A percentile compares a stretch with the other conserved stretches of the same genome.
These are phyloP conservation scores for Linepithema humile DNA, from an alignment of 1,140 invertebrate species.

Conservation along the genomic window DNA sequence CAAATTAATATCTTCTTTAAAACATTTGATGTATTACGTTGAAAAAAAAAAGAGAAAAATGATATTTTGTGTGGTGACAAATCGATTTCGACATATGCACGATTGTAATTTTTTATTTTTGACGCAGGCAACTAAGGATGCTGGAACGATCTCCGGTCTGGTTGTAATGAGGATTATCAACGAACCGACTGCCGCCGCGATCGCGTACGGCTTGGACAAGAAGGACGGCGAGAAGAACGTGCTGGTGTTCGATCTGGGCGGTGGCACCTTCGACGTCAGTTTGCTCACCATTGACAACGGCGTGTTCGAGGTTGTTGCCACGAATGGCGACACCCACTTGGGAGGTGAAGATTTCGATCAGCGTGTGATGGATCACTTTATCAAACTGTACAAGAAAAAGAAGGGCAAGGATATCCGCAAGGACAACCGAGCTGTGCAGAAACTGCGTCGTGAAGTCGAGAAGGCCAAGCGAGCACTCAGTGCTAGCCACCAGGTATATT, in stretches of 20 bases:
- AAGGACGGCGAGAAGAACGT: slow-evolving; percentile 99
- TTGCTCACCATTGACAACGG: slow-evolving; percentile 99
- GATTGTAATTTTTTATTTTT: not conserved
- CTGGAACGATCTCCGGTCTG: slow-evolving; percentile 95
- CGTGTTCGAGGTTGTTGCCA: slow-evolving; percentile 96
- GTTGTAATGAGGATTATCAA: slow-evolving; percentile 99
- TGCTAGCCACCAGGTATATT: slow-evolving; percentile 92
- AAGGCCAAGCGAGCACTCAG: slow-evolving; percentile 99
- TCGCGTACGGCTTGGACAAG: slow-evolving; percentile 99
- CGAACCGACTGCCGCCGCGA: slow-evolving; percentile 99
- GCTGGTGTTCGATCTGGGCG: slow-evolving; percentile 99
- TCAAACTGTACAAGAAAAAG: slow-evolving; percentile 99
- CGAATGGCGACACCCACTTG: slow-evolving; percentile 99
- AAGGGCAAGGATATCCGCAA: slow-evolving; percentile 98
- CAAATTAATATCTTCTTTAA: not conserved
- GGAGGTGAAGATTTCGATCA: slow-evolving; percentile 99
- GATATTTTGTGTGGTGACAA: not conserved
- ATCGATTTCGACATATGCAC: not conserved
- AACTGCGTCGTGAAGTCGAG: slow-evolving; percentile 98
- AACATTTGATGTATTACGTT: not conserved
- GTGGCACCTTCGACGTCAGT: slow-evolving; percentile 99
- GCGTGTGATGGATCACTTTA: slow-evolving; percentile 99
- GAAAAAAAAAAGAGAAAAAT: too few species aligned
- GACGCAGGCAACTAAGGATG: slow-evolving; percentile 95
- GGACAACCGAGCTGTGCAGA: slow-evolving; percentile 97